Evolutionary conservation across 2,797 vertebrate genomes (phyloP), one percentile per base, ranked within the genome.

Genomic region (Psittacula echo): DNA sequence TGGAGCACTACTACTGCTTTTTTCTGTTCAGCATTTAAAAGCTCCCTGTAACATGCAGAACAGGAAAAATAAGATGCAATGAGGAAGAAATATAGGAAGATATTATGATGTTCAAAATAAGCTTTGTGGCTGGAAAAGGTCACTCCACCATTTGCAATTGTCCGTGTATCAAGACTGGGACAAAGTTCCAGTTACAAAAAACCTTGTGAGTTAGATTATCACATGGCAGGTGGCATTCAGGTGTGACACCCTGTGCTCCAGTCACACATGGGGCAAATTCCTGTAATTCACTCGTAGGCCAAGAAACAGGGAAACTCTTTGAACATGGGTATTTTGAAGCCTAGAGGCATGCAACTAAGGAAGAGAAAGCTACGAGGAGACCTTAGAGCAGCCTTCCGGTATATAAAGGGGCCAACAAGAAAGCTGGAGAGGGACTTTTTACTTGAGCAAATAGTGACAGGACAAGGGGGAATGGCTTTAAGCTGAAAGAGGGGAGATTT

Each of bases 131-230:
- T 39, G 44, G 58, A 48, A 91, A 74, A 80, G 26, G 37, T 65
- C 67, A 34, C 16, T 87, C 27, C 32, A 79, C 13, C 10, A 53
- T 16, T 53, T 79, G 22, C 56, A 82, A 39, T 9, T 47, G 18
- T 19, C 30, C 0, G 0, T 5, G 7, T 24, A 61, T 26, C 11
- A 56, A 85, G 23, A 27, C 0, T 32, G 13, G 41, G 56, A 61
- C 7, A 64, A 89, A 65, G 10, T 39, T 76, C 16, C 41, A 73
- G 26, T 66, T 42, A 26, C 0, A 51, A 47, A 90, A 48, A 62
- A 53, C 27, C 22, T 34, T 26, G 30, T 23, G 54, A 73, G n/a
- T 32, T 6, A 30, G 23, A 51, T 45, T 45, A 26, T 51, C 1
- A 1, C 30, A 37, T 7, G 60, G 44, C 41, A 47, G 24, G 41